Evolutionary conservation across 1,140 invertebrate genomes (phyloP), one percentile per base, ranked within the genome.

Genomic region (Trachymyrmex septentrionalis): DNA sequence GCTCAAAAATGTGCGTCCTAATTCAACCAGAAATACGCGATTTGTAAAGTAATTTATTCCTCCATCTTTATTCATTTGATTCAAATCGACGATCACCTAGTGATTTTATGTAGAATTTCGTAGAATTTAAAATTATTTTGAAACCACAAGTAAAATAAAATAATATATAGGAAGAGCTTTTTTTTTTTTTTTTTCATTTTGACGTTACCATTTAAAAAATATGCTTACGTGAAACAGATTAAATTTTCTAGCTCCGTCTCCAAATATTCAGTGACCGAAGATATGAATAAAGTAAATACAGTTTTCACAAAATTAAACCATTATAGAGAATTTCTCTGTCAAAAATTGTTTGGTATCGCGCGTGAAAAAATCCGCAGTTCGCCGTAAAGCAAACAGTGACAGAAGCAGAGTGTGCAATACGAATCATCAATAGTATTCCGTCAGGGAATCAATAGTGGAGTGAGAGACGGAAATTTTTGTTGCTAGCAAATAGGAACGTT

Each of bases 381-480:
- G n/a, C 16, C 21, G 16, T 19, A 16, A 30, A 61, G 10, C 55
- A 73, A 84, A 84, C 24, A 48, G 44, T 38, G 30, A 44, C n/a
- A 24, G 27, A 67, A 48, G 9, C 19, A 38, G 38, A 10, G 12
- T 24, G 19, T 71, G 55, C 80, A 12, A 48, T 73, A 72, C 53
- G 55, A 50, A 16, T 69, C 53, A 71, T 57, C 19, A 59, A 72
- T 71, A n/a, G 19, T 59, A 1, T 34, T 53, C 7, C 30, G 21
- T 19, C 21, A 27, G 24, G 16, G 50, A 59, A 59, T 81, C 50
- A 55, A 82, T 73, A 59, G 69, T 14, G 24, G 21, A 73, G 38
- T 30, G 80, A 84, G 80, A 84, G 50, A 84, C 75, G 57, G 69
- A 84, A 84, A 75, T 84, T 73, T 61, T 73, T 44, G 55, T 72